These are phyloP conservation scores for Misgurnus anguillicaudatus DNA, from an alignment of 2,113 vertebrate species.

Conservation along the genomic window DNA sequence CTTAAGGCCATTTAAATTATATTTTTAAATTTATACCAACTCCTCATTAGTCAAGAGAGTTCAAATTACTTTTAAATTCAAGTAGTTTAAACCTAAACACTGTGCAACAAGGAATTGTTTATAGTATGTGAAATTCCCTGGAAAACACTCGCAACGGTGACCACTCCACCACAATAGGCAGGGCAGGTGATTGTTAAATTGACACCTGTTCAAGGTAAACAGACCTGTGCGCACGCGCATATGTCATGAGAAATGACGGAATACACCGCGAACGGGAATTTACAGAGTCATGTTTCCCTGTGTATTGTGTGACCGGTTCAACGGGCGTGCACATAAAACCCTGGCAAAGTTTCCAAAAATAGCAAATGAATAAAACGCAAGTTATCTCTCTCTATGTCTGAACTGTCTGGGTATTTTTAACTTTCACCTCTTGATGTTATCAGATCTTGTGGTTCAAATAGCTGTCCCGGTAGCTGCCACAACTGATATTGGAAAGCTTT, in stretches of 20 bases:
- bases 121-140: not conserved
- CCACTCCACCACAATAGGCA: not conserved
- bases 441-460: conserved; percentile 25
- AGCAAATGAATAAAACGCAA: not conserved
- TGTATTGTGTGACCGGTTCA: not conserved
- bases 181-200: not conserved
- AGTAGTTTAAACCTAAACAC: no score
- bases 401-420: not conserved
- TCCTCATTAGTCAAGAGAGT: no score
- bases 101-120: no score
- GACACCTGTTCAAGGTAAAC: conserved; percentile 27
- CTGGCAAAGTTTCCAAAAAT: conserved; percentile 2
- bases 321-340: not conserved
- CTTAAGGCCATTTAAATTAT: no score
- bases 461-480: not conserved
- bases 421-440: conserved; percentile 26
- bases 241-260: not conserved
- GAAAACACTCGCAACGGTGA: not conserved
- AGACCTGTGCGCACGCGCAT: conserved; percentile 5
- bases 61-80: no score
- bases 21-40: no score
- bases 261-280: conserved; percentile 27
- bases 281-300: not conserved
- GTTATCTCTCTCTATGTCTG: not conserved
- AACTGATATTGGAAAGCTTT: conserved; percentile 11